phyloP scores from a whole-genome alignment of 2,797 vertebrate species.

The Prionace glauca region DNA sequence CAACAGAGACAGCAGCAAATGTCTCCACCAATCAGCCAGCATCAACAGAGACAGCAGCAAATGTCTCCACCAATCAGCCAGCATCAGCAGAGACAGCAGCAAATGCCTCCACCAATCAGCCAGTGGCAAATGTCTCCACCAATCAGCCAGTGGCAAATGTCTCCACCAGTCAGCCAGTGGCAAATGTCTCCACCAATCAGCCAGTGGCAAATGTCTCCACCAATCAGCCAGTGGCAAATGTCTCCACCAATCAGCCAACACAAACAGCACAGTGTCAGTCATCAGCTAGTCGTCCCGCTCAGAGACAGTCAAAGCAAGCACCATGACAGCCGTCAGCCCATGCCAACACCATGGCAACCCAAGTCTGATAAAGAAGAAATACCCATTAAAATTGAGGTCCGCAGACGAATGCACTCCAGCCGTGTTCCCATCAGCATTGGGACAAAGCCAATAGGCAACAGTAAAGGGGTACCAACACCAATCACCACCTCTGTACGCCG shows the following conservation, averaged over 20 bases:
- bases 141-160: background rate
- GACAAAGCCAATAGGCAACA: too few species aligned
- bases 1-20: background rate
- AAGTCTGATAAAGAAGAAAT: background rate
- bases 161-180: background rate
- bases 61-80: background rate
- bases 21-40: background rate
- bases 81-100: rapidly evolving
- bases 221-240: background rate
- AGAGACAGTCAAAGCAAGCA: background rate
- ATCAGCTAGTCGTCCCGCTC: too few species aligned
- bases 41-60: background rate
- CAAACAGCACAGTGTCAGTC: background rate
- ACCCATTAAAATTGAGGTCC: background rate
- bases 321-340: too few species aligned
- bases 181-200: background rate
- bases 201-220: background rate
- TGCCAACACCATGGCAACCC: too few species aligned
- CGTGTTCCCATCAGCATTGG: background rate
- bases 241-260: background rate
- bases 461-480: background rate
- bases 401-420: background rate
- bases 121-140: background rate
- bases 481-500: background rate
- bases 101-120: background rate